Conservation (phyloP, 2,888 invertebrate species). For the Limnephilus marmoratus region DNA sequence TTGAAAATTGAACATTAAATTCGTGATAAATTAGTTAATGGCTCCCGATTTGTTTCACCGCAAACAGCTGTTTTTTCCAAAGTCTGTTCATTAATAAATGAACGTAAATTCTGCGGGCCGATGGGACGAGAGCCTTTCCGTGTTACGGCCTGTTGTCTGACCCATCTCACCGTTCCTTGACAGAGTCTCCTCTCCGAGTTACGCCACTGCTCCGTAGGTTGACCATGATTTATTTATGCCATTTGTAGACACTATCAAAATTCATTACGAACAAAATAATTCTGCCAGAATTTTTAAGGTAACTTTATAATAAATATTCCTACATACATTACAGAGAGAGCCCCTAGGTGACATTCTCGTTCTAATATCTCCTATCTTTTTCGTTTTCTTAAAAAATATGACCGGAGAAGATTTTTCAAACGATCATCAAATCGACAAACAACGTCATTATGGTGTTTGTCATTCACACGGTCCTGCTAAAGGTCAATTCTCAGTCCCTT, state of each 20-base stretch:
- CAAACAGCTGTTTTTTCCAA: conserved; percentile 27
- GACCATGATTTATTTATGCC: not conserved
- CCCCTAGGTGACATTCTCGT: too few relatives aligned
- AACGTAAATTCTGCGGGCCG: conserved; percentile 42
- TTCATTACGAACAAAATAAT: not conserved
- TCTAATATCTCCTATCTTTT: too few relatives aligned
- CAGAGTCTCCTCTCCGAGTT: not conserved
- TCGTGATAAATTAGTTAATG: not conserved
- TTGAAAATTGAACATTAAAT: not conserved
- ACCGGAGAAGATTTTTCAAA: too few relatives aligned
- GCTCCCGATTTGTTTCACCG: conserved; percentile 34
- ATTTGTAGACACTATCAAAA: not conserved
- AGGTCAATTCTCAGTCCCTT: not conserved
- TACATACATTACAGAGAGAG: too few relatives aligned
- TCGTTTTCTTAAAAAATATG: too few relatives aligned
- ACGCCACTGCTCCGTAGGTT: conserved; percentile 6
- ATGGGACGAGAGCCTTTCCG: conserved; percentile 42
- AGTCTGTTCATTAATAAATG: conserved; percentile 40
- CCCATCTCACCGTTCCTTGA: conserved; percentile 47
- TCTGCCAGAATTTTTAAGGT: not conserved
- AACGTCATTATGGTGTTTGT: not conserved
- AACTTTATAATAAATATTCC: not conserved
- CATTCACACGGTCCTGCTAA: too few relatives aligned
- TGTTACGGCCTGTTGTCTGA: conserved; percentile 45
- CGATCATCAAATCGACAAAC: not conserved